Percentiles rank a stretch among this genome's conserved stretches.
Conservation (phyloP, 1,140 invertebrate species). For the Manduca sexta region DNA sequence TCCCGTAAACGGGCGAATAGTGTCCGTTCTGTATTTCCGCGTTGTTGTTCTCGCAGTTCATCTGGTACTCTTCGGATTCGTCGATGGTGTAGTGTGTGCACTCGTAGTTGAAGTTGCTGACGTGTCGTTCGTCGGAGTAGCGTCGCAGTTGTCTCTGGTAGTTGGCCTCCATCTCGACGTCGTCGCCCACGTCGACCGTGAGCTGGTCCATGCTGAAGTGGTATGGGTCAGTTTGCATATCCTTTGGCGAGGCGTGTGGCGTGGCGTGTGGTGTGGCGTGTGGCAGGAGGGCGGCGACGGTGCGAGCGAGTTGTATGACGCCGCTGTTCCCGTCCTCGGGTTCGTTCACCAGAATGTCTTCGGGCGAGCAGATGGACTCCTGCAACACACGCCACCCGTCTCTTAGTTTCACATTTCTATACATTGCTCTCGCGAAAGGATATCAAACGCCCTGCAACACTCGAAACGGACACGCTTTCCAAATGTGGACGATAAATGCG, state of each 20-base stretch:
- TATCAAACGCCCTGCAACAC: slow-evolving; percentile 54
- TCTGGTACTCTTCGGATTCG: slow-evolving; percentile 48
- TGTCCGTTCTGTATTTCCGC: slow-evolving; percentile 23
- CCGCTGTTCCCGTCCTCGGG: slow-evolving; percentile 44
- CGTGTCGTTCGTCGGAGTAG: slow-evolving; percentile 58
- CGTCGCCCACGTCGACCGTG: slow-evolving; percentile 8
- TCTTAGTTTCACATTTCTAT: slow-evolving; percentile 51
- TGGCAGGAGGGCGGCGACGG: slow-evolving; percentile 73
- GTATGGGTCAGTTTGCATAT: slow-evolving; percentile 44
- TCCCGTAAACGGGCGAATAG: slow-evolving; percentile 44
- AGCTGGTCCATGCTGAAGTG: slow-evolving; percentile 15
- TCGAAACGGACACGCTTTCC: slow-evolving; percentile 29
- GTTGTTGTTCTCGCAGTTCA: slow-evolving; percentile 50
- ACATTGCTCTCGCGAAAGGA: slow-evolving; percentile 37
- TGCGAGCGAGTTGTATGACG: slow-evolving; percentile 62
- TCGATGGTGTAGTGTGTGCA: slow-evolving; percentile 46
- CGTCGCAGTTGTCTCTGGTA: slow-evolving; percentile 32
- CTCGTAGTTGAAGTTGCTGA: slow-evolving; percentile 63
- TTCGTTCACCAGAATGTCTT: slow-evolving; percentile 77
- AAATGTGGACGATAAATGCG: not conserved
- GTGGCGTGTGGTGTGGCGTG: slow-evolving; percentile 53
- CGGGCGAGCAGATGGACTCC: slow-evolving; percentile 83
- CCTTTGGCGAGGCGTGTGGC: slow-evolving; percentile 44
- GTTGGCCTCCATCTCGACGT: slow-evolving; percentile 40
- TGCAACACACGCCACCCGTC: slow-evolving; percentile 79